Percentiles rank a stretch among this genome's conserved stretches.
Conservation (phyloP, 2,797 vertebrate species). For the Micromesistius poutassou region DNA sequence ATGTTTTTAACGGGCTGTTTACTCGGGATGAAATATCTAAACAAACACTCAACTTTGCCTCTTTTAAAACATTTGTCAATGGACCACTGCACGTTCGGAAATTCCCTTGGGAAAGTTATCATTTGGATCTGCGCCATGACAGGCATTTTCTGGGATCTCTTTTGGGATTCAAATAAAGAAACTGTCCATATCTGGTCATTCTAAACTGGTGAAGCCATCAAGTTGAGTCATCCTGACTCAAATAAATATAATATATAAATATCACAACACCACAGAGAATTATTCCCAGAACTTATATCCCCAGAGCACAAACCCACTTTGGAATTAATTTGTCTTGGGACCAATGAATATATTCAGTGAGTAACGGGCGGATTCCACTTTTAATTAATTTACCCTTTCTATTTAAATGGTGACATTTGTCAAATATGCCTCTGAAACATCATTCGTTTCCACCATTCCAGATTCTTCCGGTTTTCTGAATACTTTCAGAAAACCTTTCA, state of each 20-base stretch:
- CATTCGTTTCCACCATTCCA: not conserved
- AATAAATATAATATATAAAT: too few species aligned
- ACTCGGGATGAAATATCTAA: too few species aligned
- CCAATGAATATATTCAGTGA: not conserved
- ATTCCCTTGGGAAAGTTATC: too few species aligned
- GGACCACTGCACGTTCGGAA: too few species aligned
- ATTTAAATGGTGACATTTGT: conserved; percentile 1
- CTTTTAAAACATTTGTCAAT: too few species aligned
- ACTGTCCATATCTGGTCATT: too few species aligned
- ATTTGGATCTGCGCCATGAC: too few species aligned
- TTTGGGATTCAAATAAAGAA: not conserved
- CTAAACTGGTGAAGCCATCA: not conserved
- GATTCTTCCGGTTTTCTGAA: not conserved
- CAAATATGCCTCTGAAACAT: not conserved
- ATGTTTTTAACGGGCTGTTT: too few species aligned
- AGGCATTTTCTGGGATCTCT: too few species aligned
- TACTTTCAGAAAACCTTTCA: too few species aligned
- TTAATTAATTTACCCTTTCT: not conserved
- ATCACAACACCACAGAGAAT: not conserved
- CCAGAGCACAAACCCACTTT: not conserved
- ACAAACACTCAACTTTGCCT: too few species aligned
- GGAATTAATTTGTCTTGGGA: not conserved
- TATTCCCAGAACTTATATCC: not conserved
- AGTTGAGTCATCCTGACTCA: not conserved
- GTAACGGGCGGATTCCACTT: not conserved